Evolutionary conservation across 2,797 vertebrate species (phyloP), one percentile per base, ranked within the genome.

Genomic region (Varecia variegata): DNA sequence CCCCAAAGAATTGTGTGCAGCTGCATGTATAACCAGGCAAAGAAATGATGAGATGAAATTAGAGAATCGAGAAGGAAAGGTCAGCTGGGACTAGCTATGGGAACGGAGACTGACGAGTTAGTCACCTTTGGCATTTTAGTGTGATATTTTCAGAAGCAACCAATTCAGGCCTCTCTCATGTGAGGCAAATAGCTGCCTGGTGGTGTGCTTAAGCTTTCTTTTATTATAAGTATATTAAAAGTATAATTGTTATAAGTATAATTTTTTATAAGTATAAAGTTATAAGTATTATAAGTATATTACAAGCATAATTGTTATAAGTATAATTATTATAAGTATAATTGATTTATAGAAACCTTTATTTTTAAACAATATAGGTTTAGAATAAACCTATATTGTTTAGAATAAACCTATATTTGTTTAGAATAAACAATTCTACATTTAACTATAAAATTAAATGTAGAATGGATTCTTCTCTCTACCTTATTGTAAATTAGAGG

Each of bases 71-170:
- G 35, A 89, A 90, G 76, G 68, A 96, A 90, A 97, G 95, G 96
- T 95, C 97, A 97, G 88, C 92, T 7, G 43, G 80, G 43, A 62
- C 86, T 21, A 17, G 84, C 81, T n/a, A 5, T 43, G n/a, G 73
- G 73, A 58, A 68, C 1, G 0, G 35, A 77, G 35, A 68, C 89
- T 71, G 52, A 45, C 3, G 1, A 81, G 79, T n/a, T 43, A 13
- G 84, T 95, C 81, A 97, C 97, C 97, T 96, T 96, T 97, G 98
- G 79, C 93, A 97, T 98, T 98, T 95, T 94, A 77, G 47, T 43
- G 58, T 73, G 94, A 86, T 97, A 97, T 97, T 97, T 97, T 97
- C 96, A 96, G 97, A 97, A 96, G 88, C 76, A 81, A 40, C 73
- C 54, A 93, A 79, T 93, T 95, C 56, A 88, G 40, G 40, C 35